Conservation (phyloP, 2,113 vertebrate species). For the Daboia siamensis region DNA sequence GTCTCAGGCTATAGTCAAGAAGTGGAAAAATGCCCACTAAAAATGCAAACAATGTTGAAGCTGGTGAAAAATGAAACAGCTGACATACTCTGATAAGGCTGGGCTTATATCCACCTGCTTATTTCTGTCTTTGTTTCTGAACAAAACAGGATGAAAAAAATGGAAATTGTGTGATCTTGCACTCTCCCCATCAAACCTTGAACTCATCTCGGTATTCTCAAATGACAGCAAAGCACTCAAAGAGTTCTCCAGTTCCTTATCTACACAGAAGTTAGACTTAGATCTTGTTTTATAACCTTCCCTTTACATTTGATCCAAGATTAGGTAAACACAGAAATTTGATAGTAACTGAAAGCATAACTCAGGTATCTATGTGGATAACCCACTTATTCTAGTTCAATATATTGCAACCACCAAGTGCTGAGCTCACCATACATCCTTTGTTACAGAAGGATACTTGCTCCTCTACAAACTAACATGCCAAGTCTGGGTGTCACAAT, state of each 20-base stretch:
- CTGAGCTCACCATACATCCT: background rate
- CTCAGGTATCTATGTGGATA: background rate
- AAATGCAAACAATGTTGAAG: background rate
- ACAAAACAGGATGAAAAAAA: background rate
- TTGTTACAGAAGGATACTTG: background rate
- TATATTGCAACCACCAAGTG: background rate
- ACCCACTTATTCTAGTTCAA: background rate
- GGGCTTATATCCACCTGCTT: background rate
- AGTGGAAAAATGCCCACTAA: background rate
- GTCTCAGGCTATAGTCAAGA: background rate
- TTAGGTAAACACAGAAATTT: background rate
- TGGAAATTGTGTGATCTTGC: background rate
- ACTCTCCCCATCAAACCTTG: background rate
- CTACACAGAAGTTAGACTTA: background rate
- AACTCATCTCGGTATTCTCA: background rate
- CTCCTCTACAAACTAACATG: background rate
- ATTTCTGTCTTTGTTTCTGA: background rate
- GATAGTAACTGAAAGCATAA: background rate
- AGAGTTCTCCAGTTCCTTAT: background rate
- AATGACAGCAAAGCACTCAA: background rate
- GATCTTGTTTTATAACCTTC: background rate
- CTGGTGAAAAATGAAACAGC: background rate
- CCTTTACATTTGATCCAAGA: background rate
- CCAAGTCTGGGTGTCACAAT: background rate
- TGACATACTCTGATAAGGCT: background rate